phyloP scores from a whole-genome alignment of 2,888 invertebrate species.

The Tiliacea citrago region DNA sequence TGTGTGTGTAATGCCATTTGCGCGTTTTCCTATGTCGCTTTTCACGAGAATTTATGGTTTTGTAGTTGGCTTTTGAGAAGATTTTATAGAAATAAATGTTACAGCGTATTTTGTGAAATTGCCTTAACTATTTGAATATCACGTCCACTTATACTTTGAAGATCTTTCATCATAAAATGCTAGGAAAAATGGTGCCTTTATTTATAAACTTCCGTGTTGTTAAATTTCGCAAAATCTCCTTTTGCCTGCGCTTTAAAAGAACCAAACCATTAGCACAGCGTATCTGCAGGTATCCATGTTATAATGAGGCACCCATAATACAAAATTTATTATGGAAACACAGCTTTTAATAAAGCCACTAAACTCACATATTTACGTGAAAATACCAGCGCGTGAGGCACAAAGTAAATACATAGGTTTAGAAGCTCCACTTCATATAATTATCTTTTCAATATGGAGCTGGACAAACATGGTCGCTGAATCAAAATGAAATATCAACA shows the following conservation, averaged over 20 bases:
- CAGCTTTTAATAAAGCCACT: slow-evolving; percentile 51
- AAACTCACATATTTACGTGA: slow-evolving; percentile 42
- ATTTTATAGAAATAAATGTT: background rate
- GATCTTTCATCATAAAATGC: background rate
- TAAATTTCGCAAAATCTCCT: background rate
- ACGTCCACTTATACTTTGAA: background rate
- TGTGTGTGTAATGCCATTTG: slow-evolving; percentile 27
- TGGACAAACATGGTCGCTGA: background rate
- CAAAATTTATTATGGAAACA: slow-evolving; percentile 12
- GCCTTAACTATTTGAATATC: slow-evolving; percentile 1
- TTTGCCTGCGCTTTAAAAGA: background rate
- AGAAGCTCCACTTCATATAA: slow-evolving; percentile 16
- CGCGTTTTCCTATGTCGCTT: slow-evolving; percentile 38
- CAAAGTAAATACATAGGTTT: background rate
- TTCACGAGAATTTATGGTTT: slow-evolving; percentile 47
- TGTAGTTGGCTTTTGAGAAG: background rate
- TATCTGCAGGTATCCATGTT: background rate
- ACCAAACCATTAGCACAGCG: background rate
- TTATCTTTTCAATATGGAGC: background rate
- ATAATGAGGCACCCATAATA: slow-evolving; percentile 10
- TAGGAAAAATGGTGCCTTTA: background rate
- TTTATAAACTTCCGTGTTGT: background rate
- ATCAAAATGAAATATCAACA: background rate
- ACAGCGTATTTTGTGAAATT: slow-evolving; percentile 12
- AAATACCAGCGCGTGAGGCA: slow-evolving; percentile 32